Conservation (phyloP, 2,113 vertebrate genomes). For the Mormyrus iriodes region DNA sequence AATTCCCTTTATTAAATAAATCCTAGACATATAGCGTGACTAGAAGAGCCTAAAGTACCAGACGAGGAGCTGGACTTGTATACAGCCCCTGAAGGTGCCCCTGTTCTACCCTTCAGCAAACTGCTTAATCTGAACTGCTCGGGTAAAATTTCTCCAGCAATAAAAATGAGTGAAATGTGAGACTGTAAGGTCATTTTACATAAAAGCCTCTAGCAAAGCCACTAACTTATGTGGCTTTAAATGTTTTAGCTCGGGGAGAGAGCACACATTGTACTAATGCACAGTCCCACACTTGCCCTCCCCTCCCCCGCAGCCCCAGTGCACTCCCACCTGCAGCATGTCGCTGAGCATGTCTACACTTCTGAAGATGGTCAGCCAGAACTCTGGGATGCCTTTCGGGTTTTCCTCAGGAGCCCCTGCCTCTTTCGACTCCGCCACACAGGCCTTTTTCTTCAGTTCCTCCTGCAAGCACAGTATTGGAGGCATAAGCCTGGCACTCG, state of each 20-base stretch:
- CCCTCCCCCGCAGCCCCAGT: not conserved
- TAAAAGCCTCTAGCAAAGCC: not conserved
- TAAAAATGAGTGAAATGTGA: not conserved
- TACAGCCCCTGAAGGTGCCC: not conserved
- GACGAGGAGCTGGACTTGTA: not conserved
- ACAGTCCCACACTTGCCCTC: not conserved
- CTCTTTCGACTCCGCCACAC: conserved; percentile 76
- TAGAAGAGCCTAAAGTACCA: not conserved
- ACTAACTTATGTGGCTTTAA: not conserved
- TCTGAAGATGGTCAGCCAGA: conserved; percentile 96
- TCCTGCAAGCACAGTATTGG: conserved; percentile 54
- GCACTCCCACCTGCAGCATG: conserved; percentile 76
- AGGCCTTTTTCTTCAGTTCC: conserved; percentile 79
- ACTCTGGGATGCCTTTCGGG: conserved; percentile 88
- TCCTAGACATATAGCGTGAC: not conserved
- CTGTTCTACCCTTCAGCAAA: conserved; percentile 4
- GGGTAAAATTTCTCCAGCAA: not conserved
- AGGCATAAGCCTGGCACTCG: not conserved
- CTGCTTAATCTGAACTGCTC: not conserved
- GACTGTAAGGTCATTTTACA: not conserved
- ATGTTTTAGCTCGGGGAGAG: not conserved
- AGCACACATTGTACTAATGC: not conserved
- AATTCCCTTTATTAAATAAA: not conserved
- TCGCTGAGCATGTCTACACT: conserved; percentile 95
- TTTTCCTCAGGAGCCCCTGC: conserved; percentile 57